Evolutionary conservation across 2,888 invertebrate genomes (phyloP), one percentile per base, ranked within the genome.

Genomic region (Caenorhabditis virilis): DNA sequence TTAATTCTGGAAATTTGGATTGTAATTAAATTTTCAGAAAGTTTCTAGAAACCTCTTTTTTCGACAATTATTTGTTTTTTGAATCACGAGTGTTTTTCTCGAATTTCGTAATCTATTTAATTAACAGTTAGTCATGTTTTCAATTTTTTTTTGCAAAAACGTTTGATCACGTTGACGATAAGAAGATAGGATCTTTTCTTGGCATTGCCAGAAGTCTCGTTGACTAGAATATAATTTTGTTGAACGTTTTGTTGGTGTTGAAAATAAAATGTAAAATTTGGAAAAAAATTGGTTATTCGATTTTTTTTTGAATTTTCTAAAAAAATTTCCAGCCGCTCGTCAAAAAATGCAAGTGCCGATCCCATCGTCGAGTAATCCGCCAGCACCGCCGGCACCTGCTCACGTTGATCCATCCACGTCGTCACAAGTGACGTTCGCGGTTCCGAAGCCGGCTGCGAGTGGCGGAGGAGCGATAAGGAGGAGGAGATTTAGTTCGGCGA

Each of bases 401-500:
- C n/a, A n/a, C n/a, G n/a, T n/a, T n/a, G n/a, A n/a, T 7, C 48
- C 56, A 15, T 62, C 52, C 1, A 52, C 56, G 9, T 62, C 62
- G 11, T 63, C 62, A 39, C 25, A 18, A 20, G 38, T 18, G 3
- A 7, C 16, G 5, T 38, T 38, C n/a, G 42, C 42, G 3, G 27
- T 45, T 27, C 43, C 43, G 16, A 45, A 16, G 3, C 13, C 16
- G 3, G 15, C 22, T 11, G 15, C 9, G 22, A 5, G 23, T 3
- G 13, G 11, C 9, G 58, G 60, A 0, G 66, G 55, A 20, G 60
- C 57, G 4, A 74, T 82, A 30, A 72, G 80, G 51, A 73, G 78
- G 47, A 67, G 82, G 13, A 70, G 81, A 11, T 82, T 77, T 58
- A 78, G 76, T 35, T 74, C 69, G 11, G 81, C 80, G n/a, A 77